phyloP scores from a whole-genome alignment of 1,140 invertebrate species.

The Laodelphax striatellus region DNA sequence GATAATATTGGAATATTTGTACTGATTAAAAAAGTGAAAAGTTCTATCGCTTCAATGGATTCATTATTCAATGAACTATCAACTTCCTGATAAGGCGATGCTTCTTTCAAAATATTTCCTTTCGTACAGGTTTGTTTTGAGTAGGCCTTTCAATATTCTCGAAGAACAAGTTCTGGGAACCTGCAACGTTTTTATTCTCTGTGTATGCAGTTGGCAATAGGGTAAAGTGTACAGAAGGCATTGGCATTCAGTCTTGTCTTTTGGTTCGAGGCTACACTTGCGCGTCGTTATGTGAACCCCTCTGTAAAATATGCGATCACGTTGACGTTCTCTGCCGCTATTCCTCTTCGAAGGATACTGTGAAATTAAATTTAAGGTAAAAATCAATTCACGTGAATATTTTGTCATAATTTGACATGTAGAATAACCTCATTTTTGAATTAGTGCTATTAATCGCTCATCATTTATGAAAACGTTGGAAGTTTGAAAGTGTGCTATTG shows the following conservation, averaged over 20 bases:
- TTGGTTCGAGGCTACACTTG: constrained; percentile 40
- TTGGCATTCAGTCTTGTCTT: constrained; percentile 20
- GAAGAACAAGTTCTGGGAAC: neutral
- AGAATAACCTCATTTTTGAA: too few relatives aligned
- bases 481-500: too few relatives aligned
- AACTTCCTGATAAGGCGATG: neutral
- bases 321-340: constrained; percentile 64
- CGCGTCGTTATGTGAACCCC: constrained; percentile 64
- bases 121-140: too few relatives aligned
- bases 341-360: constrained; percentile 33
- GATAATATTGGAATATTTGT: too few relatives aligned
- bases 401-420: too few relatives aligned
- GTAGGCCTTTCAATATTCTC: neutral
- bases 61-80: neutral
- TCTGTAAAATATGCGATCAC: constrained; percentile 50
- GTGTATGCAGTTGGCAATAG: neutral
- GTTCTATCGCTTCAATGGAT: too few relatives aligned
- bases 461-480: too few relatives aligned
- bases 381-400: constrained; percentile 4
- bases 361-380: constrained; percentile 15
- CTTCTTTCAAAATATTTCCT: too few relatives aligned
- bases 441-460: too few relatives aligned
- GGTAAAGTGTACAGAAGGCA: neutral
- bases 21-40: too few relatives aligned
- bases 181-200: neutral